A percentile compares a stretch with the other conserved stretches of the same genome.
Conservation (phyloP, 2,888 invertebrate species). For the Amaurobius ferox region DNA sequence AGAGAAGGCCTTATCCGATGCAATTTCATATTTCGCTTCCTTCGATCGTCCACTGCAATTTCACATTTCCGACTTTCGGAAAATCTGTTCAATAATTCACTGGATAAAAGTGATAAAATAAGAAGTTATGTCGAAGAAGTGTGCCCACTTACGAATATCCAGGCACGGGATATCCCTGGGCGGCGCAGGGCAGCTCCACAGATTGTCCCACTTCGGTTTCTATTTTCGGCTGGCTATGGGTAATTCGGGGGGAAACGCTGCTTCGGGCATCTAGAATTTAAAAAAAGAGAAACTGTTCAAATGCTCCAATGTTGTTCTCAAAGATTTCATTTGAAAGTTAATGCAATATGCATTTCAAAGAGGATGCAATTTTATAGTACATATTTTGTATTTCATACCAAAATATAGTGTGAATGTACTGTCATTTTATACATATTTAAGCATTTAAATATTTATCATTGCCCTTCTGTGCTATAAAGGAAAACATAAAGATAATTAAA, state of each 20-base stretch:
- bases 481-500: too few species aligned
- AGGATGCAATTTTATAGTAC: too few species aligned
- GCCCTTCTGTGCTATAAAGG: too few species aligned
- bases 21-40: not conserved
- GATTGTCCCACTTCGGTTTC: conserved; percentile 77
- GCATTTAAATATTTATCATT: too few species aligned
- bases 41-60: conserved; percentile 17
- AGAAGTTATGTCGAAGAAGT: conserved; percentile 65
- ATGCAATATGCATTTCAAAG: too few species aligned
- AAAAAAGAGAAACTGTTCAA: too few species aligned
- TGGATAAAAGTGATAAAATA: conserved; percentile 68
- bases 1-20: not conserved
- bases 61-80: conserved; percentile 37
- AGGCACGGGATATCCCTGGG: conserved; percentile 86
- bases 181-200: conserved; percentile 83
- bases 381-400: too few species aligned
- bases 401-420: too few species aligned
- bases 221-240: conserved; percentile 72
- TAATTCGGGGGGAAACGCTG: conserved; percentile 73
- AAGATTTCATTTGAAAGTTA: too few species aligned
- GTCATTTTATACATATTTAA: too few species aligned
- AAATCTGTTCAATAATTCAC: conserved; percentile 68
- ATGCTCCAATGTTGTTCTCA: too few species aligned
- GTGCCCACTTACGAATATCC: conserved; percentile 78
- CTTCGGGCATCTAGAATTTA: conserved; percentile 64